Percentiles rank a stretch among this genome's conserved stretches.
phyloP scores from a whole-genome alignment of 2,113 vertebrate genomes.

The Apodemus speciosus region DNA sequence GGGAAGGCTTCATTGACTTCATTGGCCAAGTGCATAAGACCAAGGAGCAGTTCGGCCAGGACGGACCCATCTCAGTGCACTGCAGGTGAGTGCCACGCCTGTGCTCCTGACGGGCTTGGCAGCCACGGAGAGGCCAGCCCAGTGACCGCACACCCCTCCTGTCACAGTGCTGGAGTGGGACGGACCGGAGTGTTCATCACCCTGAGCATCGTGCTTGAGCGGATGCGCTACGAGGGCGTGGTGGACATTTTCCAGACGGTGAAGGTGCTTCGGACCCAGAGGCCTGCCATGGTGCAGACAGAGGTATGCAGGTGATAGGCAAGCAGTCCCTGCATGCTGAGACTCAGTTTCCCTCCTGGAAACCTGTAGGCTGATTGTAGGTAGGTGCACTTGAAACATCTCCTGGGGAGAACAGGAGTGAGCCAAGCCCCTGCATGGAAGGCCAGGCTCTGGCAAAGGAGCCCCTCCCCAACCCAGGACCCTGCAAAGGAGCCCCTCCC shows the following conservation, averaged over 20 bases:
- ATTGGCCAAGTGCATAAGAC: slow-evolving; percentile 99
- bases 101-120: not conserved
- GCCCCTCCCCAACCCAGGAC: too few species aligned
- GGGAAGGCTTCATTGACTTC: slow-evolving; percentile 98
- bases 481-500: too few species aligned
- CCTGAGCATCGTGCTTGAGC: slow-evolving; percentile 96
- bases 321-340: too few species aligned
- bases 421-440: too few species aligned
- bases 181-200: slow-evolving; percentile 97
- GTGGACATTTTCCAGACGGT: slow-evolving; percentile 99
- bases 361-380: not conserved
- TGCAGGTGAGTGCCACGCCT: slow-evolving; percentile 90
- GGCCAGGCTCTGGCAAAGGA: too few species aligned
- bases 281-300: slow-evolving; percentile 98
- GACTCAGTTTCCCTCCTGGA: not conserved
- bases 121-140: rapidly evolving
- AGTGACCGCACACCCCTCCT: rapidly evolving
- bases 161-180: slow-evolving; percentile 94
- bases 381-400: too few species aligned
- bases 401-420: too few species aligned
- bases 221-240: slow-evolving; percentile 98
- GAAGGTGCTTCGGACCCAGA: slow-evolving; percentile 98
- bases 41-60: slow-evolving; percentile 99
- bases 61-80: slow-evolving; percentile 98
- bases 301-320: slow-evolving; percentile 86